A percentile compares a stretch with the other conserved stretches of the same genome.
These are phyloP conservation scores for Lerista edwardsae DNA, from an alignment of 2,797 vertebrate genomes.

Conservation along the genomic window DNA sequence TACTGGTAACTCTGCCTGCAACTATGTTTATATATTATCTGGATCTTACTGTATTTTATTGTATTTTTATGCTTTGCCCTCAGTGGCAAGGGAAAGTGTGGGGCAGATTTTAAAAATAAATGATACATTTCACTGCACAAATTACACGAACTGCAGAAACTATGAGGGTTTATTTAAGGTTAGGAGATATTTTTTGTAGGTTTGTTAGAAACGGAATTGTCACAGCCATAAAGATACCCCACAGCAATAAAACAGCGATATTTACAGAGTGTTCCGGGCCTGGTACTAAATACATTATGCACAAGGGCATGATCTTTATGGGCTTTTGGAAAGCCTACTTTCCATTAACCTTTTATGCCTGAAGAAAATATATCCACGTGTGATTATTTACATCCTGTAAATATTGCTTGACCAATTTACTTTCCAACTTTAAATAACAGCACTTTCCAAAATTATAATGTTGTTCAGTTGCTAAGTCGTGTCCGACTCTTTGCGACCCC, in stretches of 20 bases:
- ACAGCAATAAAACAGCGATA: slow-evolving; percentile 1
- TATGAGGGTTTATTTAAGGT: slow-evolving; percentile 1
- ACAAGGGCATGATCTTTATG: slow-evolving; percentile 5
- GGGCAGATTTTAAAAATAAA: no score
- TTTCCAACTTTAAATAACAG: background rate
- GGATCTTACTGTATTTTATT: no score
- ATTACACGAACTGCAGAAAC: slow-evolving; percentile 8
- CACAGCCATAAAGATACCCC: slow-evolving; percentile 27
- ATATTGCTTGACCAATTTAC: background rate
- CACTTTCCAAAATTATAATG: background rate
- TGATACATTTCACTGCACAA: slow-evolving; percentile 9
- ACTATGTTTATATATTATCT: no score
- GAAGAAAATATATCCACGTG: background rate
- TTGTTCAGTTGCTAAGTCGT: no score
- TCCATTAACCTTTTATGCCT: background rate
- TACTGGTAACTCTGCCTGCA: no score
- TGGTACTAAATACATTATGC: background rate
- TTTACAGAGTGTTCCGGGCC: slow-evolving; percentile 15
- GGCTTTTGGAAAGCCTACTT: slow-evolving; percentile 1
- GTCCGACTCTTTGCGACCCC: no score
- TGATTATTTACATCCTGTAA: background rate
- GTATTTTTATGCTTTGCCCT: no score
- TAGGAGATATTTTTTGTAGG: slow-evolving; percentile 10
- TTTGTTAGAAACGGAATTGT: slow-evolving; percentile 23
- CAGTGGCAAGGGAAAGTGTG: no score